Evolutionary conservation across 2,113 vertebrate species (phyloP).

Genomic region (Motacilla alba): DNA sequence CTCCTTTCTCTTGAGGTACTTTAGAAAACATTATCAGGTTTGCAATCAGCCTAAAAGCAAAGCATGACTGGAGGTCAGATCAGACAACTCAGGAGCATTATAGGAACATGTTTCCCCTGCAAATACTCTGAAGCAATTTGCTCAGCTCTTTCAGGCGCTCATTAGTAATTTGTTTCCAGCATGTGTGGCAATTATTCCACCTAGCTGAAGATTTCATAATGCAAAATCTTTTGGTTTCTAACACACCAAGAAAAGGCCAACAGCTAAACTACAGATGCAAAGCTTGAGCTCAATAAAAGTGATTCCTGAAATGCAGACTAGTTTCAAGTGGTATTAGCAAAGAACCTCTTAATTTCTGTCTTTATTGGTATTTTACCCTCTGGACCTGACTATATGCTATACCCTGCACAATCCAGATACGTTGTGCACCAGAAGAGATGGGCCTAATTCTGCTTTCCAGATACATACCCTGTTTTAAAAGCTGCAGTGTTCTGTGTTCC

Average conservation of each 20-base stretch:
- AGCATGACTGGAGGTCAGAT: background rate
- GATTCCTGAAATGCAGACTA: background rate
- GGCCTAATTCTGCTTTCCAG: background rate
- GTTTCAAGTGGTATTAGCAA: background rate
- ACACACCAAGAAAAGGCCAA: background rate
- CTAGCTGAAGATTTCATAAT: background rate
- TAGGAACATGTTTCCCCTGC: background rate
- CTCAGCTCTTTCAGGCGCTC: background rate
- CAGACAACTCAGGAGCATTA: background rate
- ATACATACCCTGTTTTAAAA: background rate
- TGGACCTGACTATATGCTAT: background rate
- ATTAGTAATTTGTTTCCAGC: background rate
- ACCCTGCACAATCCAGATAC: rapidly evolving
- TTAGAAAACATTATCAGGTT: constrained; percentile 30
- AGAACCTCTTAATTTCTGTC: background rate
- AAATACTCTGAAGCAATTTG: background rate
- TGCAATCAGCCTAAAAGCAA: constrained; percentile 44
- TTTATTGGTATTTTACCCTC: background rate
- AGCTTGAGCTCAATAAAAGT: background rate
- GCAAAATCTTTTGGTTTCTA: background rate
- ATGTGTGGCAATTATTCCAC: background rate
- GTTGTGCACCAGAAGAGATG: background rate
- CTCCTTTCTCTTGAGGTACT: background rate
- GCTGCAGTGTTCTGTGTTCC: background rate
- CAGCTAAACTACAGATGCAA: background rate